Base-by-base conservation (phyloP, 2,888 invertebrate genomes). In the Cryptophagus acutangulus region DNA sequence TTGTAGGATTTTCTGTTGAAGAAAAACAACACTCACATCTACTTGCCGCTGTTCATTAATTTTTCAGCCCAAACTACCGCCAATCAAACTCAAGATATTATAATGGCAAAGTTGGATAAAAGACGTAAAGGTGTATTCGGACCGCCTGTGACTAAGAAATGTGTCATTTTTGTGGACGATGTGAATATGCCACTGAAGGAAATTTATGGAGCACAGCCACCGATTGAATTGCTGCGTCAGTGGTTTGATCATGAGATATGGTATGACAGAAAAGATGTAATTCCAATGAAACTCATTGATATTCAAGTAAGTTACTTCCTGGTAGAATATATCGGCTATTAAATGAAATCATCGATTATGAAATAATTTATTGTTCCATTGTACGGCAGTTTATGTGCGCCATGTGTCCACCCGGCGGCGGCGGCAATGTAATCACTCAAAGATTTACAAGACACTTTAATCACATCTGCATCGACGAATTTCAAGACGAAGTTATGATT, bases 31-130 rank as follows among this genome's bases (percentile, higher is more conserved):
- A 80, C 83, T 1, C 77, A 79, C 33, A 66, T 81, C 0, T 94
- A 84, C 62, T 88, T 88, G 59, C 90, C 93, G 0, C 70, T 92
- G 24, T 83, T 91, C 48, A 82, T 95, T 58, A 92, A 87, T 52
- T 95, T 95, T 66, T 93, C 94, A 0, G 93, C 94, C 0, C 92
- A 93, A 72, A 94, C 93, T 0, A 85, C 87, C 12, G 91, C 93
- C 18, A 91, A 89, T 71, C 90, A 91, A 67, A 91, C 91, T 0
- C 94, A 95, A 70, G 90, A 91, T 60, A 90, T 94, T 38, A 89
- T 95, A 31, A 92, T 94, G 91, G 84, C 85, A 2, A 94, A 93
- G 68, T 69, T 95, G 53, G 94, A 94, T 65, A 93, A 91, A 66
- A 75, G 95, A 38, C 76, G 91, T 34, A 94, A 93, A 75, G 93